Base-by-base conservation (phyloP, 2,888 invertebrate species). In the Ypsolopha sequella region DNA sequence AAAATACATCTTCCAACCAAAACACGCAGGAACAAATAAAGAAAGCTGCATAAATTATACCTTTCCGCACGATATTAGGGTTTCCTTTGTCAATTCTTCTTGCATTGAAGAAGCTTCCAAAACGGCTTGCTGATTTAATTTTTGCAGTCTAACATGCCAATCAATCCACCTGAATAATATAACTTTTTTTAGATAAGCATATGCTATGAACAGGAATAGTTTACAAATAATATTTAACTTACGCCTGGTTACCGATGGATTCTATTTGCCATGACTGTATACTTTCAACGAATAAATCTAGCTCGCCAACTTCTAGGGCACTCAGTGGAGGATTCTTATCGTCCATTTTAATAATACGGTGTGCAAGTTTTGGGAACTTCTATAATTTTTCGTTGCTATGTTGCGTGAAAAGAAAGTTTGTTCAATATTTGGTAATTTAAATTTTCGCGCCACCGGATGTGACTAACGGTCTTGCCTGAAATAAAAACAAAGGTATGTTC, bases 41-140 rank as follows among this genome's bases (percentile, higher is more conserved):
- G n/a, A n/a, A n/a, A n/a, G n/a, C n/a, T n/a, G n/a, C n/a, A n/a
- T 3, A 24, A 24, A 24, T 35, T 45, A 52, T 69, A 93, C 93
- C 88, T 95, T 95, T 60, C 91, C 91, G 65, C 89, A 88, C 3
- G 91, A 89, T 55, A 95, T 90, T 7, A 97, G 82, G 49, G 91
- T 90, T 79, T 96, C 96, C 77, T 95, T 96, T 0, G 96, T 92
- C 51, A 90, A 89, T 76, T 97, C 97, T 73, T 96, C 95, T 58
- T 91, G 91, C 65, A 93, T 84, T 34, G 89, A 89, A 9, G 90
- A 88, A 1, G 95, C 95, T 86, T 96, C 96, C 43, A 95, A 72
- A 44, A 94, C 90, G 1, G 95, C 95, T 81, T 97, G 95, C 74
- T 97, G 95, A 65, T 95, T 95, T 9, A 97, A 72, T 72, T 95